Percentiles rank a stretch among this genome's conserved stretches.
Evolutionary conservation across 2,113 vertebrate species (phyloP).

Genomic region (Chaenocephalus aceratus): DNA sequence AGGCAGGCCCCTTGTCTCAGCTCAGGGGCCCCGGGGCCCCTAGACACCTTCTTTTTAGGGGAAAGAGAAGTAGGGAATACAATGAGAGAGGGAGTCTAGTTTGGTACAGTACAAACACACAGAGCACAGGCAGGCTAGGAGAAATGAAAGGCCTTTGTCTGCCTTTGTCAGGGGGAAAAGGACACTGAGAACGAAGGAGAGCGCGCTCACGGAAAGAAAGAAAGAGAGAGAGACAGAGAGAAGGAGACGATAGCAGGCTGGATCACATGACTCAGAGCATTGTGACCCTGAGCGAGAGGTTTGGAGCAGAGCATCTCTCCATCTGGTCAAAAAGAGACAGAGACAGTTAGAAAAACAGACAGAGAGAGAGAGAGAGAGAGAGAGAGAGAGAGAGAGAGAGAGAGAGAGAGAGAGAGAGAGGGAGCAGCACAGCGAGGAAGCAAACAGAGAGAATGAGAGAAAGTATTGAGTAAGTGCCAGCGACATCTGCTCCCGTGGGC

Average conservation of each 20-base stretch:
- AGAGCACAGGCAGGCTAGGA: slow-evolving; percentile 66
- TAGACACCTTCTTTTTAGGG: slow-evolving; percentile 72
- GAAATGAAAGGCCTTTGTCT: slow-evolving; percentile 83
- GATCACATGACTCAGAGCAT: slow-evolving; percentile 77
- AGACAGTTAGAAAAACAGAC: slow-evolving; percentile 60
- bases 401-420: slow-evolving; percentile 39
- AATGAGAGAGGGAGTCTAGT: slow-evolving; percentile 68
- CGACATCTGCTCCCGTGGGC: slow-evolving; percentile 87
- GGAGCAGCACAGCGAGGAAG: slow-evolving; percentile 56
- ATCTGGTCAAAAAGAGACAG: slow-evolving; percentile 73
- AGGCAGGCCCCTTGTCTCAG: slow-evolving; percentile 67
- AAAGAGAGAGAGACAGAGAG: slow-evolving; percentile 42
- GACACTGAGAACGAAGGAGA: slow-evolving; percentile 69
- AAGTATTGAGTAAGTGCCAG: slow-evolving; percentile 80
- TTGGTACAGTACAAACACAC: slow-evolving; percentile 81
- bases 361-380: not conserved
- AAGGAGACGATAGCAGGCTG: slow-evolving; percentile 59
- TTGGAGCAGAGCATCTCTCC: slow-evolving; percentile 77
- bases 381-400: no score
- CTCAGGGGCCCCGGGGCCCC: slow-evolving; percentile 75
- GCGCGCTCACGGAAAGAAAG: slow-evolving; percentile 45
- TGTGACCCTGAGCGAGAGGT: slow-evolving; percentile 76
- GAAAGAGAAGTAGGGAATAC: slow-evolving; percentile 65
- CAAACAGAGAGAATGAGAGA: slow-evolving; percentile 69
- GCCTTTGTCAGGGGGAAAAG: slow-evolving; percentile 59